Percentiles rank a stretch among this genome's conserved stretches.
Conservation (phyloP, 2,797 vertebrate genomes). For the Chrosomus eos region DNA sequence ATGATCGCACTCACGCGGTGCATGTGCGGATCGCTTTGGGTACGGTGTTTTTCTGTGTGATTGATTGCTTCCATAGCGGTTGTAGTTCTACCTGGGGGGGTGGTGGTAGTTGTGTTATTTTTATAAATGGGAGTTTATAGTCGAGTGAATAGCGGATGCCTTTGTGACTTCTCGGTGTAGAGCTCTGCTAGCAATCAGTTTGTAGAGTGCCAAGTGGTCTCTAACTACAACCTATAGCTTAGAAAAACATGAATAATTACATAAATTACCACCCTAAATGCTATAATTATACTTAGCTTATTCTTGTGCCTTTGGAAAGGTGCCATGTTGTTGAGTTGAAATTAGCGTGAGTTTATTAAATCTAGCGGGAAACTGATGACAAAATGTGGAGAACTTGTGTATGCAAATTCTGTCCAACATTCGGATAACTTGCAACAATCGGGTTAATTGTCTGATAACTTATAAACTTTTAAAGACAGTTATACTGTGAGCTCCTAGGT, state of each 20-base stretch:
- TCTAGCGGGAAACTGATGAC: background rate
- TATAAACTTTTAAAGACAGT: background rate
- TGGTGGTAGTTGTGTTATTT: slow-evolving; percentile 34
- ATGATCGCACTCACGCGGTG: background rate
- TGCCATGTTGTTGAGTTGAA: background rate
- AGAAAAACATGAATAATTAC: slow-evolving; percentile 18
- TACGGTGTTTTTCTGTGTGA: slow-evolving; percentile 13
- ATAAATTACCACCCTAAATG: slow-evolving; percentile 3
- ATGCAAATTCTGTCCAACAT: background rate
- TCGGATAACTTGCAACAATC: background rate
- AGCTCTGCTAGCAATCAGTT: slow-evolving; percentile 9
- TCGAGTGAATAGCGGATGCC: background rate
- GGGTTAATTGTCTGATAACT: background rate
- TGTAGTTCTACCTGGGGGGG: slow-evolving; percentile 33
- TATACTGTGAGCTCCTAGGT: background rate
- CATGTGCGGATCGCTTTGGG: slow-evolving; percentile 5
- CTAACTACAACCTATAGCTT: slow-evolving; percentile 10
- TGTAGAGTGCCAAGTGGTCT: background rate
- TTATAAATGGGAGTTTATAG: slow-evolving; percentile 27
- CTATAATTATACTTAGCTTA: background rate
- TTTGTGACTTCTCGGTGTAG: background rate
- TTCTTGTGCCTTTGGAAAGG: background rate
- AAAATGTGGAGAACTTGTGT: background rate
- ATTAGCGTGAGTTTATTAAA: background rate
- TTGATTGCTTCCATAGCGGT: slow-evolving; percentile 21